phyloP scores from a whole-genome alignment of 1,140 invertebrate genomes.

The Papilio aristodemus region DNA sequence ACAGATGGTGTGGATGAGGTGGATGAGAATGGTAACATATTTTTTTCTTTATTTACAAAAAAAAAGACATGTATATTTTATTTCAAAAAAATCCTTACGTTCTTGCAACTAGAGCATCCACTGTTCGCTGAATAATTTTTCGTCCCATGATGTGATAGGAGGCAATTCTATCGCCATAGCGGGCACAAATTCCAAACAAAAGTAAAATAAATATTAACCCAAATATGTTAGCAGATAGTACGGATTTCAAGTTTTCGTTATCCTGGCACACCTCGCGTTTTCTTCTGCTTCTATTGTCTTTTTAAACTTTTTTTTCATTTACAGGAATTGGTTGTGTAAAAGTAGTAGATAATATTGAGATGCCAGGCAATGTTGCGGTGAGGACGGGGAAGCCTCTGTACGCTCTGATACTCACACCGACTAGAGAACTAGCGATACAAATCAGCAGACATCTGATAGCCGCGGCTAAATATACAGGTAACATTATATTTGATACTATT shows the following conservation, averaged over 20 bases:
- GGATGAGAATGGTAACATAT: conserved; percentile 35
- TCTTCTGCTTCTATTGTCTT: too few species aligned
- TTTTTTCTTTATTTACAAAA: neutral
- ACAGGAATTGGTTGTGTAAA: conserved; percentile 82
- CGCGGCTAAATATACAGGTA: conserved; percentile 90
- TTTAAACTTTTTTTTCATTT: conserved; percentile 34
- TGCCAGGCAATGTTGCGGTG: conserved; percentile 57
- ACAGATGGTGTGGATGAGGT: conserved; percentile 41
- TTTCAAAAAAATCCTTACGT: too few species aligned
- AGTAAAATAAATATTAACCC: too few species aligned
- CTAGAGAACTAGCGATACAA: conserved; percentile 96
- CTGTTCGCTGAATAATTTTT: too few species aligned
- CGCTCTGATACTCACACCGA: conserved; percentile 95
- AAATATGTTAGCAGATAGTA: too few species aligned
- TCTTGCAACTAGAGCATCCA: too few species aligned
- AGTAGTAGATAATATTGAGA: conserved; percentile 82
- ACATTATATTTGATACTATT: conserved; percentile 15
- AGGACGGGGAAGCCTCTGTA: conserved; percentile 83
- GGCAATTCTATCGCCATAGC: too few species aligned
- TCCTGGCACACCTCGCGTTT: too few species aligned
- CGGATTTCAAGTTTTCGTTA: too few species aligned
- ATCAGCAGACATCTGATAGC: conserved; percentile 92
- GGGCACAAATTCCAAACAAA: too few species aligned
- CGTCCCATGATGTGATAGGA: too few species aligned
- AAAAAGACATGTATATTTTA: too few species aligned